These are phyloP conservation scores for Datnioides undecimradiatus DNA, from an alignment of 2,113 vertebrate species.

Conservation along the genomic window DNA sequence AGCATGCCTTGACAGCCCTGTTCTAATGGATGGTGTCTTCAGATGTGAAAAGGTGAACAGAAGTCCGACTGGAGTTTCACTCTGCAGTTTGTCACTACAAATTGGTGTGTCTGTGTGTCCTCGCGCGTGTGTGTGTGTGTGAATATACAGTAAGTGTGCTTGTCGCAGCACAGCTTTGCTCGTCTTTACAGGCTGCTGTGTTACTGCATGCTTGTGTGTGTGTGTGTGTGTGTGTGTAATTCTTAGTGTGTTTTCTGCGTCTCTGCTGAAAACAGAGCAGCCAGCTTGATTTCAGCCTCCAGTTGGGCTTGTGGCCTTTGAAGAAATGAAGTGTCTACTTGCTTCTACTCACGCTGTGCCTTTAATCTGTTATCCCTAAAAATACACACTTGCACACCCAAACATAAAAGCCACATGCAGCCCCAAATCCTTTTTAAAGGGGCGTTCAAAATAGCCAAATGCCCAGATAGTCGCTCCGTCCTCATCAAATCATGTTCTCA, in stretches of 20 bases:
- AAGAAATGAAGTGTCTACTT: slow-evolving; percentile 54
- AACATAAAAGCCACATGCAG: slow-evolving; percentile 24
- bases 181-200: background rate
- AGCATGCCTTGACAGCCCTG: slow-evolving; percentile 49
- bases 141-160: background rate
- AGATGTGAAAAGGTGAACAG: slow-evolving; percentile 62
- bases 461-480: background rate
- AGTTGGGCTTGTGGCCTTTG: slow-evolving; percentile 44
- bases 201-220: background rate
- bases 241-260: background rate
- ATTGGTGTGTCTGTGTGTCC: slow-evolving; percentile 40
- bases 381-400: slow-evolving; percentile 21
- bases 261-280: slow-evolving; percentile 34
- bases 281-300: slow-evolving; percentile 43
- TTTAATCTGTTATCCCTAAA: slow-evolving; percentile 31
- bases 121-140: slow-evolving; percentile 29
- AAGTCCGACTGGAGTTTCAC: slow-evolving; percentile 53
- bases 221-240: background rate
- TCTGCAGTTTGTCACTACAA: slow-evolving; percentile 66
- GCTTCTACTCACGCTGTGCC: slow-evolving; percentile 36
- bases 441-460: slow-evolving; percentile 16
- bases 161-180: background rate
- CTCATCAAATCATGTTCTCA: slow-evolving; percentile 27
- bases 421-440: slow-evolving; percentile 8
- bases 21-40: slow-evolving; percentile 60